Percentiles rank a stretch among this genome's conserved stretches.
These are phyloP conservation scores for Drosophila meridiana DNA, from an alignment of 2,888 invertebrate species.

Conservation along the genomic window DNA sequence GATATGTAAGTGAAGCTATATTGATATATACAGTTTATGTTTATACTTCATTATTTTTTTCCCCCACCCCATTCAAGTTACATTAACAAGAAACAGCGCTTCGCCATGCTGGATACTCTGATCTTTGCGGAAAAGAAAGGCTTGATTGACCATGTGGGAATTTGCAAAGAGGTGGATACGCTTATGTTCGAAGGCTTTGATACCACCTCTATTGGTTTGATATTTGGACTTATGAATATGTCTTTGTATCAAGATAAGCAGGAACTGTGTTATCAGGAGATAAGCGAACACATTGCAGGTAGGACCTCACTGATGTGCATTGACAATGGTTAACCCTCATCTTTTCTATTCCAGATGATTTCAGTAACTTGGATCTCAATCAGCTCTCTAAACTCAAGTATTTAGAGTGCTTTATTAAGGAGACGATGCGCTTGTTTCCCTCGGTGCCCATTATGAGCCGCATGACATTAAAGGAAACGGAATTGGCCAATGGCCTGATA, in stretches of 20 bases:
- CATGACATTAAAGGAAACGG: constrained; percentile 83
- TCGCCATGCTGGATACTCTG: constrained; percentile 79
- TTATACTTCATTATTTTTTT: neutral
- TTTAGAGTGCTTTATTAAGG: constrained; percentile 69
- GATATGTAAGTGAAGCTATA: constrained; percentile 45
- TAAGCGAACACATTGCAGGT: constrained; percentile 67
- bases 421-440: constrained; percentile 86
- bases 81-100: constrained; percentile 68
- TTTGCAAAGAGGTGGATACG: constrained; percentile 90
- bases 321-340: too few species aligned
- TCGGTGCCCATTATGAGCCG: constrained; percentile 88
- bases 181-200: constrained; percentile 86
- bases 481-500: constrained; percentile 67
- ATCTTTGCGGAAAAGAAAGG: constrained; percentile 75
- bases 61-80: constrained; percentile 42
- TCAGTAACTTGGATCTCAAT: constrained; percentile 55
- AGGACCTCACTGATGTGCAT: too few species aligned
- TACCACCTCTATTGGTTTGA: constrained; percentile 78
- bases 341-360: constrained; percentile 45
- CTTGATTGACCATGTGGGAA: constrained; percentile 84
- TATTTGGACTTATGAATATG: constrained; percentile 77
- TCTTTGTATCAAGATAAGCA: constrained; percentile 70
- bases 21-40: neutral
- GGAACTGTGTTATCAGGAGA: constrained; percentile 73
- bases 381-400: constrained; percentile 57